Evolutionary conservation across 1,140 invertebrate genomes (phyloP).

Genomic region (Oreohelix idahoensis): DNA sequence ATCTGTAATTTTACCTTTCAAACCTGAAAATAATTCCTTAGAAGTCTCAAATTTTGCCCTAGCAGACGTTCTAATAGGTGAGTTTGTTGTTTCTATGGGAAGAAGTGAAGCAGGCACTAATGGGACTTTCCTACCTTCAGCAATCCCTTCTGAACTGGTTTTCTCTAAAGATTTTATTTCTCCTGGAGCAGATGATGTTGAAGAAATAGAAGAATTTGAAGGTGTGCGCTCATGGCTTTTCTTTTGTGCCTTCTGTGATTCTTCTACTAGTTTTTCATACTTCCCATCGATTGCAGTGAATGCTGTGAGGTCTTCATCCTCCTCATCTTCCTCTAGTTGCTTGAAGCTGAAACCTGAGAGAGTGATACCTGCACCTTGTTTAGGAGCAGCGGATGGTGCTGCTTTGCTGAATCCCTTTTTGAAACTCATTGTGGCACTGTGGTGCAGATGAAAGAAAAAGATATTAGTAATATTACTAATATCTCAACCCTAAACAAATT

Average conservation of each 20-base stretch:
- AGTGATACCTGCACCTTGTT: constrained; percentile 17
- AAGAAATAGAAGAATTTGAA: constrained; percentile 22
- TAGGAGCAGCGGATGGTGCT: background rate
- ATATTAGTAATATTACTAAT: no score
- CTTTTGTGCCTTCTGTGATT: constrained; percentile 32
- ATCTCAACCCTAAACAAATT: no score
- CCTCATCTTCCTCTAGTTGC: constrained; percentile 61
- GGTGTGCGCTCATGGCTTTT: background rate
- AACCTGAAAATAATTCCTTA: constrained; percentile 53
- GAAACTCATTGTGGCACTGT: constrained; percentile 2
- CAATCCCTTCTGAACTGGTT: background rate
- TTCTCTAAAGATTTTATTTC: constrained; percentile 16
- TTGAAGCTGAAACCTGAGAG: constrained; percentile 61
- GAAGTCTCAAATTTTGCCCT: constrained; percentile 25
- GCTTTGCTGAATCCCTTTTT: background rate
- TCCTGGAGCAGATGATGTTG: constrained; percentile 4
- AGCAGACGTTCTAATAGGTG: constrained; percentile 11
- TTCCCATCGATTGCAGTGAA: constrained; percentile 60
- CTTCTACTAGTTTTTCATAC: constrained; percentile 55
- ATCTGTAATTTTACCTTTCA: constrained; percentile 58
- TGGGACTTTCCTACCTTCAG: background rate
- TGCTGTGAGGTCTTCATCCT: constrained; percentile 61
- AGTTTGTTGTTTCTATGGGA: background rate
- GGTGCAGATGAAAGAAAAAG: background rate
- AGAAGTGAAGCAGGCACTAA: constrained; percentile 5